phyloP scores from a whole-genome alignment of 2,888 invertebrate species.

The Anoplius nigerrimus region DNA sequence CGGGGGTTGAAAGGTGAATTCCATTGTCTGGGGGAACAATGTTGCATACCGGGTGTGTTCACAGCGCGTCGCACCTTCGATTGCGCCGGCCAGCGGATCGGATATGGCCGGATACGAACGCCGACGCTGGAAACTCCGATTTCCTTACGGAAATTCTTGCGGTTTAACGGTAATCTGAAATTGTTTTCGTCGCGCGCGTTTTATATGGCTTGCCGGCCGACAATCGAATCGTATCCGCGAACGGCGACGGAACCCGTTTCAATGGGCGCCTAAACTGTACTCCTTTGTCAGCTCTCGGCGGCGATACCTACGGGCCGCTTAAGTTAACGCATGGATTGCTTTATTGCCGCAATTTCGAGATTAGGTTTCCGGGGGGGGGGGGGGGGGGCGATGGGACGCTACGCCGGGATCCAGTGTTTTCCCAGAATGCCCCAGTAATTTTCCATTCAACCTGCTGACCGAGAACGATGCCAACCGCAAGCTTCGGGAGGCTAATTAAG shows the following conservation, averaged over 20 bases:
- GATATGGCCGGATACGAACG: too few species aligned
- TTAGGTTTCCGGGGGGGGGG: conserved; percentile 60
- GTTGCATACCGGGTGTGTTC: conserved; percentile 53
- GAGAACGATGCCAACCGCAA: too few species aligned
- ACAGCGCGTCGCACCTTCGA: conserved; percentile 39
- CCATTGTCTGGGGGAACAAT: conserved; percentile 63
- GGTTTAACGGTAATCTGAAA: too few species aligned
- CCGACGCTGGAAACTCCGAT: too few species aligned
- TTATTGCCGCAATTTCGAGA: conserved; percentile 58
- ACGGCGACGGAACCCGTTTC: not conserved
- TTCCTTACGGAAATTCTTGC: too few species aligned
- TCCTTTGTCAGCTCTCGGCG: conserved; percentile 14
- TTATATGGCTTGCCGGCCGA: too few species aligned
- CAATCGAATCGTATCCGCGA: too few species aligned
- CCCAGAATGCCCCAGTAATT: conserved; percentile 41
- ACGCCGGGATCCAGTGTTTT: conserved; percentile 19
- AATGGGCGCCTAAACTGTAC: not conserved
- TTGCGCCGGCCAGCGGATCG: not conserved
- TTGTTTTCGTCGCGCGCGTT: too few species aligned
- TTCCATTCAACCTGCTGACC: conserved; percentile 7
- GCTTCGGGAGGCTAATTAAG: too few species aligned
- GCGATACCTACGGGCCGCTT: too few species aligned
- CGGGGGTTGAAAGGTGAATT: conserved; percentile 21
- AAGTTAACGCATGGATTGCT: conserved; percentile 43
- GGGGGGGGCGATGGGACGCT: conserved; percentile 5